phyloP scores from a whole-genome alignment of 2,888 invertebrate genomes.

The Caenorhabditis zanzibari region DNA sequence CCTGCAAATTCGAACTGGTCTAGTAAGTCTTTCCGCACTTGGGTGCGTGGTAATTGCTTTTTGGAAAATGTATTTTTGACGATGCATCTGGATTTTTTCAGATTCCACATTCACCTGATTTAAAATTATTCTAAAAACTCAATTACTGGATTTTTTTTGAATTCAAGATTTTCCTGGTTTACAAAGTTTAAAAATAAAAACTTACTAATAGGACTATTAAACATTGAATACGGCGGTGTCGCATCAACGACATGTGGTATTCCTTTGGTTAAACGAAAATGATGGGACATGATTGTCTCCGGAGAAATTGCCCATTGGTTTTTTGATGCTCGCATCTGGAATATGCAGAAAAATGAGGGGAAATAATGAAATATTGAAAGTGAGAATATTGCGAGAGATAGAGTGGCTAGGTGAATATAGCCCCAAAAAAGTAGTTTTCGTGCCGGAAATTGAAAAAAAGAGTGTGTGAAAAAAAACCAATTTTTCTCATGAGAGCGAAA shows the following conservation, averaged over 20 bases:
- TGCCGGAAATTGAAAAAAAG: constrained; percentile 53
- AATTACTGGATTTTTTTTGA: too few relatives aligned
- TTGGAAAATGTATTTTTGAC: too few relatives aligned
- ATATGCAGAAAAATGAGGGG: neutral
- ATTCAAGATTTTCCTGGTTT: neutral
- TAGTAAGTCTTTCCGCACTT: neutral
- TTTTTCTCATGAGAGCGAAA: constrained; percentile 25
- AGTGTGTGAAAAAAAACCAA: constrained; percentile 4
- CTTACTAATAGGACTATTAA: constrained; percentile 74
- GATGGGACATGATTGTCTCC: constrained; percentile 73
- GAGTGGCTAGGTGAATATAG: neutral
- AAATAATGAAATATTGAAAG: neutral
- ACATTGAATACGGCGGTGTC: constrained; percentile 74
- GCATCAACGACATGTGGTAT: constrained; percentile 66
- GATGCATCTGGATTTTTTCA: too few relatives aligned
- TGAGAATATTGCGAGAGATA: constrained; percentile 1
- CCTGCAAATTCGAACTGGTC: constrained; percentile 43
- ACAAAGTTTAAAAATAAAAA: neutral
- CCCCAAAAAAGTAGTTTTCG: constrained; percentile 11
- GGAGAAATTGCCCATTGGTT: constrained; percentile 72
- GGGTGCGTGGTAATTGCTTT: neutral
- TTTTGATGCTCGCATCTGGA: constrained; percentile 65
- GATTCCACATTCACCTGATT: too few relatives aligned
- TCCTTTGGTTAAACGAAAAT: constrained; percentile 70
- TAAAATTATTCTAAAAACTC: too few relatives aligned